Base-by-base conservation (phyloP, 2,113 vertebrate genomes). In the Etia nguti region DNA sequence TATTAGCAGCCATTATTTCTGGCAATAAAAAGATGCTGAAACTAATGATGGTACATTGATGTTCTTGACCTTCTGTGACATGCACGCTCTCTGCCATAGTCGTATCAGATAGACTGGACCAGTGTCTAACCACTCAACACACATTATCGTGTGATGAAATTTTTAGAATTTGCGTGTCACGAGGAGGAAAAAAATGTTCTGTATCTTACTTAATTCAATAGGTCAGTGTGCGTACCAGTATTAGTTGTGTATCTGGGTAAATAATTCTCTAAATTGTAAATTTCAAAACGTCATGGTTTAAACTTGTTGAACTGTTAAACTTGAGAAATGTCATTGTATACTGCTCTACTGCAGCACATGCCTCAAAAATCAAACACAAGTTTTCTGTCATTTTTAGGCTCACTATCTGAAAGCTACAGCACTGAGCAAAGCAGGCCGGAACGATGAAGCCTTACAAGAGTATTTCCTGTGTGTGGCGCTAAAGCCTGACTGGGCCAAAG, bases 401-500 rank as follows among this genome's bases (percentile, higher is more conserved):
- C 98, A 97, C 96, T 97, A 94, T 92, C 91, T 97, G 79, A 98
- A 97, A 96, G 98, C 97, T 65, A 95, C 96, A 50, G 97, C 97
- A 54, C 96, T 99, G 88, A 97, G 95, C 88, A 96, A 95, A 89
- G 95, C 97, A 48, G 96, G 96, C 82, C 97, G 96, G 65, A 97
- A 93, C 2, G 97, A 98, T 57, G 98, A 98, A 92, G 97, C 97
- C 16, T 91, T 98, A 89, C 97, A 97, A 94, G 97, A 98, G 62
- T 98, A 98, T 94, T 95, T 99, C 22, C 89, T 96, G 77, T 99
- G 98, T 94, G 95, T 98, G 92, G 97, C 98, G 46, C 95, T 99
- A 84, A 98, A 98, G 92, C 98, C 98, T 10, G 95, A 98, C 85
- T 98, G 97, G 97, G 97, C 95, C 90, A 94, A 96, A 91, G 97